Evolutionary conservation across 2,797 vertebrate species (phyloP).

Genomic region (Poecilia velifera): DNA sequence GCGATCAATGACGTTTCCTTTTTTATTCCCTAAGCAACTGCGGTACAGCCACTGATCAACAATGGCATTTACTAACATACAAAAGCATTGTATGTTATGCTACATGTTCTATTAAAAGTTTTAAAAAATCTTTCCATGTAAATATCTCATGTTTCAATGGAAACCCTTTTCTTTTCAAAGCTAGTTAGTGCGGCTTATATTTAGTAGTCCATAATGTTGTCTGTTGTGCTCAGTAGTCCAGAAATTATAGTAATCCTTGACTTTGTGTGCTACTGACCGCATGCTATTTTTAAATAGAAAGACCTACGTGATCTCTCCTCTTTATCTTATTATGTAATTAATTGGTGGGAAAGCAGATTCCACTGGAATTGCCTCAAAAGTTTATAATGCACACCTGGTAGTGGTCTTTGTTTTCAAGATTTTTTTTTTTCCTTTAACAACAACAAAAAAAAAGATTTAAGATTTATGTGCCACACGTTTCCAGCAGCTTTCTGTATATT

Average conservation of each 20-base stretch:
- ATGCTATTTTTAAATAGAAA: constrained; percentile 25
- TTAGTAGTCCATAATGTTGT: no score
- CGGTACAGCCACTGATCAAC: no score
- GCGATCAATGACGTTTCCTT: no score
- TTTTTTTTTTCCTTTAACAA: constrained; percentile 30
- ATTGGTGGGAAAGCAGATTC: constrained; percentile 31
- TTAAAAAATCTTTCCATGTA: no score
- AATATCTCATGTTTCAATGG: no score
- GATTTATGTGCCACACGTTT: constrained; percentile 62
- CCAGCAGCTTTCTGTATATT: constrained; percentile 66
- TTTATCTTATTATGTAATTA: constrained; percentile 31
- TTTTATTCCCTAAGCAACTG: no score
- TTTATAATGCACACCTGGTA: constrained; percentile 22
- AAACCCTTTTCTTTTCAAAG: no score
- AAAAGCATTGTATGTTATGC: no score
- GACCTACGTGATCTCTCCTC: background rate
- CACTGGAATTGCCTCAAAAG: constrained; percentile 30
- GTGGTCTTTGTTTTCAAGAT: constrained; percentile 30
- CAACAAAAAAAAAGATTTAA: constrained; percentile 37
- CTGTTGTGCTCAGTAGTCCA: no score
- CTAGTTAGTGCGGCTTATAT: no score
- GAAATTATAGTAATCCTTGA: background rate
- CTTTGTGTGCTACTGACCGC: background rate
- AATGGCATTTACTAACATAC: no score
- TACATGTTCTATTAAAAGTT: no score